Conservation (phyloP, 2,888 invertebrate species). For the Periphyllus acericola region DNA sequence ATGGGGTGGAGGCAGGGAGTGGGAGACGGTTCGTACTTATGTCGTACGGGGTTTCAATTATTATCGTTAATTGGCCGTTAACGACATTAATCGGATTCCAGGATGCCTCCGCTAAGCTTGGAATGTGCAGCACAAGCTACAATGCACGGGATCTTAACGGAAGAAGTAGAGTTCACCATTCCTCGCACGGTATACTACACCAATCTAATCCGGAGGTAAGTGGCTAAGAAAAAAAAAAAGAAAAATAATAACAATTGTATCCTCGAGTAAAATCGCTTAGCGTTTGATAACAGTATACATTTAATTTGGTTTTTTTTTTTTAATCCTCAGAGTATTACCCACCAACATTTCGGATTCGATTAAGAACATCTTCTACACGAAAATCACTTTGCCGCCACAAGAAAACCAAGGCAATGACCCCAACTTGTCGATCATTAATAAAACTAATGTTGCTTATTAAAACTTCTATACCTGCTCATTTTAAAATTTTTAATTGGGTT, state of each 20-base stretch:
- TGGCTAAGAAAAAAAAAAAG: background rate
- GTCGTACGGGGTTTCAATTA: background rate
- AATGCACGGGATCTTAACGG: conserved; percentile 40
- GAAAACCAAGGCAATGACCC: conserved; percentile 32
- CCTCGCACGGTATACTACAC: background rate
- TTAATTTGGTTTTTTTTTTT: background rate
- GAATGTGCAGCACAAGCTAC: conserved; percentile 56
- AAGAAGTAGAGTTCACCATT: conserved; percentile 47
- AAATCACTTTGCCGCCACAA: conserved; percentile 25
- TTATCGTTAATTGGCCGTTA: background rate
- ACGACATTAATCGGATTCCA: conserved; percentile 13
- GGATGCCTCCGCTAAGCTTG: conserved; percentile 56
- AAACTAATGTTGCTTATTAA: background rate
- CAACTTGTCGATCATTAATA: conserved; percentile 24
- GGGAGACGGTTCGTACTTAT: background rate
- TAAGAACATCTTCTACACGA: conserved; percentile 55
- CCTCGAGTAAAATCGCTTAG: too few relatives aligned
- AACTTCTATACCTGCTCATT: background rate
- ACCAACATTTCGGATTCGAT: conserved; percentile 53
- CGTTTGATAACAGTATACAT: too few relatives aligned
- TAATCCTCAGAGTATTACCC: conserved; percentile 31
- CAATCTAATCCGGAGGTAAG: conserved; percentile 19
- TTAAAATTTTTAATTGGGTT: background rate
- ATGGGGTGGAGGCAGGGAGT: background rate
- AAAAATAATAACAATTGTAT: background rate